A percentile compares a stretch with the other conserved stretches of the same genome.
These are phyloP conservation scores for Hyposmocoma kahamanoa DNA, from an alignment of 1,140 invertebrate genomes.

Conservation along the genomic window DNA sequence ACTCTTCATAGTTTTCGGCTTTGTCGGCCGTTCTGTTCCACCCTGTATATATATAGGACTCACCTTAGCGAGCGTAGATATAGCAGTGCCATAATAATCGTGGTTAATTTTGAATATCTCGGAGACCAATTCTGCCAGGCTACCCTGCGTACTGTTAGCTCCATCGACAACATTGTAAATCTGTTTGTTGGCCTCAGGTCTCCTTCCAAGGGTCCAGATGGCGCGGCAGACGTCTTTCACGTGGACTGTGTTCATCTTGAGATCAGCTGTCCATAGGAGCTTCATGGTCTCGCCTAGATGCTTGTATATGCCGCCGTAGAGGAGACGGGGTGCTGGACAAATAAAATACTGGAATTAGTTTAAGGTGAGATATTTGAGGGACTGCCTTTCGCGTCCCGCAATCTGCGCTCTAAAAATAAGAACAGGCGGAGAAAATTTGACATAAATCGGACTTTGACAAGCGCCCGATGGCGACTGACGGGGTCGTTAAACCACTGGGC, in stretches of 20 bases:
- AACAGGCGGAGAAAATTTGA: too few relatives aligned
- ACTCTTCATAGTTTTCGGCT: too few relatives aligned
- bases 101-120: slow-evolving; percentile 91
- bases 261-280: slow-evolving; percentile 88
- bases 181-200: slow-evolving; percentile 68
- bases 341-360: too few relatives aligned
- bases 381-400: too few relatives aligned
- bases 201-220: slow-evolving; percentile 76
- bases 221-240: slow-evolving; percentile 87
- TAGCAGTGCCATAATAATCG: slow-evolving; percentile 87
- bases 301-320: slow-evolving; percentile 91
- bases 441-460: too few relatives aligned
- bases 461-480: too few relatives aligned
- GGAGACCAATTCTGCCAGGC: slow-evolving; percentile 83
- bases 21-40: too few relatives aligned
- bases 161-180: slow-evolving; percentile 90
- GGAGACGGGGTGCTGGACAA: slow-evolving; percentile 82
- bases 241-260: slow-evolving; percentile 92
- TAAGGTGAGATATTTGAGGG: too few relatives aligned
- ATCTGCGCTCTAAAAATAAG: too few relatives aligned
- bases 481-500: too few relatives aligned
- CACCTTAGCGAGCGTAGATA: slow-evolving; percentile 87
- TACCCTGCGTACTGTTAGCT: slow-evolving; percentile 87
- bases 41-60: too few relatives aligned
- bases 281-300: slow-evolving; percentile 93